Percentiles rank a stretch among this genome's conserved stretches.
Evolutionary conservation across 2,797 vertebrate species (phyloP).

Genomic region (Pyrocephalus nanus): DNA sequence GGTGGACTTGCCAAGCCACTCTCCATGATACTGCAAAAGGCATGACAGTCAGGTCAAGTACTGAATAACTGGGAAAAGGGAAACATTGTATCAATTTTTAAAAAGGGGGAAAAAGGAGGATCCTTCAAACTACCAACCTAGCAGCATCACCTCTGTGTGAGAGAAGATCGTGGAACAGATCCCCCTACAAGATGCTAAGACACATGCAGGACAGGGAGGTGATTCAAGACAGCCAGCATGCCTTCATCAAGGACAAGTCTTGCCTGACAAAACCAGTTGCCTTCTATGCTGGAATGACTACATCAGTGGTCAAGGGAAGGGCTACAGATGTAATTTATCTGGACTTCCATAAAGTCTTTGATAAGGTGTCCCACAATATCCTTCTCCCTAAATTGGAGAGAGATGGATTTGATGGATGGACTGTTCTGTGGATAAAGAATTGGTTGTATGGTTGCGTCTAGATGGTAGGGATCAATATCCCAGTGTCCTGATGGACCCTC

Average conservation of each 20-base stretch:
- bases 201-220: neutral
- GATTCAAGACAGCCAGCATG: neutral
- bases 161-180: neutral
- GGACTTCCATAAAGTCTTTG: neutral
- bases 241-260: neutral
- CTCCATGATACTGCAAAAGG: neutral
- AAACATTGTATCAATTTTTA: neutral
- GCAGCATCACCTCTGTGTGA: neutral
- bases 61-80: neutral
- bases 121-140: neutral
- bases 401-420: neutral
- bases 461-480: neutral
- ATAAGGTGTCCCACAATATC: neutral
- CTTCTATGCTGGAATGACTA: neutral
- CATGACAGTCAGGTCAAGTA: neutral
- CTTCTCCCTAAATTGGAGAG: neutral
- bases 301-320: neutral
- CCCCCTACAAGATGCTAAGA: neutral
- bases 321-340: neutral
- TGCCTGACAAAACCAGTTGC: neutral
- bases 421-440: neutral
- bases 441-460: neutral
- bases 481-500: neutral
- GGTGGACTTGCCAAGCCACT: neutral
- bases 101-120: neutral